phyloP scores from a whole-genome alignment of 2,797 vertebrate genomes.

The Peromyscus nudipes region DNA sequence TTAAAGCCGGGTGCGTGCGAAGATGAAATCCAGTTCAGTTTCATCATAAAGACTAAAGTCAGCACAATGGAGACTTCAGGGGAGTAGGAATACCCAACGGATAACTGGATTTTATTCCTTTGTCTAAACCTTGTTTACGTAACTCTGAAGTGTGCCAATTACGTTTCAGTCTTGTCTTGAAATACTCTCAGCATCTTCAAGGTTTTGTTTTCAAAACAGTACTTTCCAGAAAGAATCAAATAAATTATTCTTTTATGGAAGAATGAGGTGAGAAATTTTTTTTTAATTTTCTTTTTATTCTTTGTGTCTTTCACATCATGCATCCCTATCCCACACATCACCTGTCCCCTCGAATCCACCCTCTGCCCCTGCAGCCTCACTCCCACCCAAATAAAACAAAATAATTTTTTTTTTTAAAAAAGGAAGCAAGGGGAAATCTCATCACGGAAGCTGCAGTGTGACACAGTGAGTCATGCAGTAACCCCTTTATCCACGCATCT shows the following conservation, averaged over 20 bases:
- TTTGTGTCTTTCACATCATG: neutral
- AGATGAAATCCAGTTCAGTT: neutral
- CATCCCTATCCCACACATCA: neutral
- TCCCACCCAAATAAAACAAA: neutral
- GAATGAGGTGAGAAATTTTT: neutral
- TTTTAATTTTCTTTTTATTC: neutral
- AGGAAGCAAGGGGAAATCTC: neutral
- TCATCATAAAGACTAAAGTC: constrained; percentile 22
- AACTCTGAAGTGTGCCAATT: neutral
- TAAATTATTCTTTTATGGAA: neutral
- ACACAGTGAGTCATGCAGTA: neutral
- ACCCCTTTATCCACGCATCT: neutral
- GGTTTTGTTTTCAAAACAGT: constrained; percentile 38
- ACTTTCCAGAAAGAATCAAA: constrained; percentile 47
- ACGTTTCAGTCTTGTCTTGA: neutral
- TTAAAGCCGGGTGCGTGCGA: neutral
- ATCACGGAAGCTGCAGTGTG: neutral
- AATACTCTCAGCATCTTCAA: neutral
- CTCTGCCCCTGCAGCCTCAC: neutral
- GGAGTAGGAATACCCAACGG: neutral
- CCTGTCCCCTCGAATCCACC: neutral
- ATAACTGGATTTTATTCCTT: constrained; percentile 14
- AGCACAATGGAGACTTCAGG: neutral
- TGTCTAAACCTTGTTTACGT: neutral
- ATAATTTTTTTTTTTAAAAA: neutral